phyloP scores from a whole-genome alignment of 1,140 invertebrate species.

The Drosophila burlai region DNA sequence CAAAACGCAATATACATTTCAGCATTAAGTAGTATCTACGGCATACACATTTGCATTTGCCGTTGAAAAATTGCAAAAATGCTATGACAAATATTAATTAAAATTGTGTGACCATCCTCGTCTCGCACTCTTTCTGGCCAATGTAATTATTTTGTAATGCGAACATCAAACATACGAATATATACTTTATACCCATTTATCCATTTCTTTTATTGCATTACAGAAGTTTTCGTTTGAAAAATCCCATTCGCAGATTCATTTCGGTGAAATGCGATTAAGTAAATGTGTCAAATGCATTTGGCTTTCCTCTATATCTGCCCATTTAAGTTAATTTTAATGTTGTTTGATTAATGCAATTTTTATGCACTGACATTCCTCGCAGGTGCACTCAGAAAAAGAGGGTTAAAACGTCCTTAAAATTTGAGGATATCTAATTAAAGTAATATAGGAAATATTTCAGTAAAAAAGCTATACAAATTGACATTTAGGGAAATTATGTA shows the following conservation, averaged over 20 bases:
- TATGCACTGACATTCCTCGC: slow-evolving; percentile 51
- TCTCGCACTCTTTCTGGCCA: background rate
- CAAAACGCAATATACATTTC: slow-evolving; percentile 45
- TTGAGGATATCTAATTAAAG: background rate
- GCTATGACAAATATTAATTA: slow-evolving; percentile 70
- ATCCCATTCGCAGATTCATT: slow-evolving; percentile 19
- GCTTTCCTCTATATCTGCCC: slow-evolving; percentile 37
- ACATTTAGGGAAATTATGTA: background rate
- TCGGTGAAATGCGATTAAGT: slow-evolving; percentile 67
- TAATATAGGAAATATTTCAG: no score
- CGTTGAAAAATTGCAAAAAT: slow-evolving; percentile 47
- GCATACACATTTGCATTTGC: background rate
- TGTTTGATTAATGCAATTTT: slow-evolving; percentile 77
- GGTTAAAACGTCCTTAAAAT: no score
- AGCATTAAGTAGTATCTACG: slow-evolving; percentile 16
- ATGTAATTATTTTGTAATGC: slow-evolving; percentile 62
- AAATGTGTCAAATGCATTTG: slow-evolving; percentile 73
- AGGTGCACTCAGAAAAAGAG: slow-evolving; percentile 1
- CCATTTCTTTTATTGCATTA: slow-evolving; percentile 45
- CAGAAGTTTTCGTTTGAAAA: slow-evolving; percentile 34
- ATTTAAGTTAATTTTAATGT: slow-evolving; percentile 81
- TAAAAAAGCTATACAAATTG: no score
- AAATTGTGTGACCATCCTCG: slow-evolving; percentile 28
- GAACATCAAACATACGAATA: slow-evolving; percentile 12
- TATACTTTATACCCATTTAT: background rate